Conservation (phyloP, 1,140 invertebrate species). For the Drosophila bocqueti region DNA sequence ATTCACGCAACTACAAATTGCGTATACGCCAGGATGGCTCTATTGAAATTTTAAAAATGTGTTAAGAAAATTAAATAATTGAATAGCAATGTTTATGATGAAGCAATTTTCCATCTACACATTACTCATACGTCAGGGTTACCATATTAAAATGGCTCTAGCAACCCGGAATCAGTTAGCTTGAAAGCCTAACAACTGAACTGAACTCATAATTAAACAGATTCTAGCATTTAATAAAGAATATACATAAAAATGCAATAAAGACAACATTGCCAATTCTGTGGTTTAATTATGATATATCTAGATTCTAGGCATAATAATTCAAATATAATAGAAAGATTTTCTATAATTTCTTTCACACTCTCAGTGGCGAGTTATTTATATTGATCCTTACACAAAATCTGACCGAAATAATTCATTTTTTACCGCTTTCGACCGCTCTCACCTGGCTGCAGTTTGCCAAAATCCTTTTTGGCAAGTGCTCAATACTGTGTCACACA, state of each 20-base stretch:
- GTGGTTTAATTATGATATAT: neutral
- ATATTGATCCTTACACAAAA: neutral
- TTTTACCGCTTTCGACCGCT: constrained; percentile 2
- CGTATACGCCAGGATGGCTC: neutral
- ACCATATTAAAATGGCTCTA: neutral
- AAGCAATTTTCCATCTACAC: neutral
- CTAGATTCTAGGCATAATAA: too few species aligned
- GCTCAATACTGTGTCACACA: constrained; percentile 42
- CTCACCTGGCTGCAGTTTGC: constrained; percentile 44
- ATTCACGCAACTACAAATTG: neutral
- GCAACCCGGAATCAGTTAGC: neutral
- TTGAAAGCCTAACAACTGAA: too few species aligned
- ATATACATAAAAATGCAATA: neutral
- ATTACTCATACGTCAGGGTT: neutral
- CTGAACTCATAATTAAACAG: neutral
- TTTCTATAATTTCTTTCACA: neutral
- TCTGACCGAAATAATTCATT: constrained; percentile 19
- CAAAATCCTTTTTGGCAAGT: constrained; percentile 35
- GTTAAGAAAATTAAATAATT: too few species aligned
- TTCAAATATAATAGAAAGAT: neutral
- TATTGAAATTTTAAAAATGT: neutral
- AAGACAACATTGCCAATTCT: neutral
- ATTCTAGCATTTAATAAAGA: neutral
- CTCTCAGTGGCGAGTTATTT: neutral
- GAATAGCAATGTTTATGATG: too few species aligned